Base-by-base conservation (phyloP, 2,113 vertebrate genomes). In the Machaerirhynchus nigripectus region DNA sequence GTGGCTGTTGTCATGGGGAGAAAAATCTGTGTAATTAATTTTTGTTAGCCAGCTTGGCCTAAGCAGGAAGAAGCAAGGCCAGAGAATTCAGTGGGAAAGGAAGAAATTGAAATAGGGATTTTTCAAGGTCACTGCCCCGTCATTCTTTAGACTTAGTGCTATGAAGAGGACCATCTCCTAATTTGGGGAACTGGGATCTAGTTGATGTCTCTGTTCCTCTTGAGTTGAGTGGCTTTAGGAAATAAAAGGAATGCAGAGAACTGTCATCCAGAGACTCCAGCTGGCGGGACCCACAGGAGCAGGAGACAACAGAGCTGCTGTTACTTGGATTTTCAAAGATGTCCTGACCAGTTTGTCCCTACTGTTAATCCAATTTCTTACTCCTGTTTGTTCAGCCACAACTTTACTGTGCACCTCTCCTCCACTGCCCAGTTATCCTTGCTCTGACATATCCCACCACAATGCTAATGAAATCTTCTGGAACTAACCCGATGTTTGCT, bases 71-170 rank as follows among this genome's bases (percentile, higher is more conserved):
- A 31, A 71, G 17, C 22, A 33, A 79, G 77, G 73, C 84, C 91
- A 94, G 65, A 74, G 69, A 94, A 93, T 94, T 90, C 44, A 19
- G 35, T 95, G 95, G 89, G 79, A 92, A 95, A 56, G 42, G 86
- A 92, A 89, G 52, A 84, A 95, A 63, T 16, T 61, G 49, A 90
- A 89, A n/a, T 14, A 20, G 40, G 47, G 64, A 84, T 78, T 87
- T 95, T 31, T 68, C 40, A 71, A 4, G 89, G 87, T 95, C 80
- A 44, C 28, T 95, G 80, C 71, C 79, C 86, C 70, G 42, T 95
- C 85, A 70, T 95, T 94, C 83, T 84, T 93, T 42, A 71, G 30
- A 31, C 60, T 84, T n/a, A 55, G 31, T 77, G 56, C 39, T 81
- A 17, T 87, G 80, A 89, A 76, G 61, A 76, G 53, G n/a, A 57